Evolutionary conservation across 2,797 vertebrate species (phyloP), one percentile per base, ranked within the genome.

Genomic region (Crotalus adamanteus): DNA sequence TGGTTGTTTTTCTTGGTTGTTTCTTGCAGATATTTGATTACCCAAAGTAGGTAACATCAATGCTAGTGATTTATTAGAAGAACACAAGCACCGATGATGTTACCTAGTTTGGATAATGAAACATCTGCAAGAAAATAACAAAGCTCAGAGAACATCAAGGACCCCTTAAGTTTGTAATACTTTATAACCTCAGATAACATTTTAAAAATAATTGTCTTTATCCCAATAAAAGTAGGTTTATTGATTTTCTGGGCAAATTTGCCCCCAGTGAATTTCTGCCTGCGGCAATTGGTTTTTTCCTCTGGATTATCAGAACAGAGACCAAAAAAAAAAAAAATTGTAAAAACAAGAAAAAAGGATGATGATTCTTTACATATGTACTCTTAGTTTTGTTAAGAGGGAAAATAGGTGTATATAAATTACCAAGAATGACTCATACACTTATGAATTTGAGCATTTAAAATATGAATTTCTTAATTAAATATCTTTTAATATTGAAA

Each of bases 391-490:
- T 47, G 47, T 13, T 61, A 28, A 42, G 42, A 47, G 37, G 56
- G 22, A 2, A 4, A 42, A 20, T 47, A 26, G n/a, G 2, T n/a
- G 25, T 16, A 6, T 59, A 9, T 1, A 0, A 3, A 6, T 60
- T 9, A 65, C 25, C 2, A 12, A 0, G n/a, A 3, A 1, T 2
- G 1, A 14, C 22, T 86, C 28, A 60, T 60, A 6, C 2, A 37
- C 42, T 63, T 0, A 0, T 63, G 87, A 1, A 37, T 57, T 56
- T 37, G 92, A 92, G 92, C 18, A 88, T 87, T 93, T 57, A 55
- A 6, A 87, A 1, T 92, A 87, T 55, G 28, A 78, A 61, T 95
- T 91, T 61, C 47, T 11, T 11, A 86, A 18, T 69, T 89, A 51
- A 28, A 94, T 65, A 92, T 93, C 85, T 14, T 83, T 18, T 22